Base-by-base conservation (phyloP, 2,113 vertebrate species). In the Oenanthe melanoleuca region DNA sequence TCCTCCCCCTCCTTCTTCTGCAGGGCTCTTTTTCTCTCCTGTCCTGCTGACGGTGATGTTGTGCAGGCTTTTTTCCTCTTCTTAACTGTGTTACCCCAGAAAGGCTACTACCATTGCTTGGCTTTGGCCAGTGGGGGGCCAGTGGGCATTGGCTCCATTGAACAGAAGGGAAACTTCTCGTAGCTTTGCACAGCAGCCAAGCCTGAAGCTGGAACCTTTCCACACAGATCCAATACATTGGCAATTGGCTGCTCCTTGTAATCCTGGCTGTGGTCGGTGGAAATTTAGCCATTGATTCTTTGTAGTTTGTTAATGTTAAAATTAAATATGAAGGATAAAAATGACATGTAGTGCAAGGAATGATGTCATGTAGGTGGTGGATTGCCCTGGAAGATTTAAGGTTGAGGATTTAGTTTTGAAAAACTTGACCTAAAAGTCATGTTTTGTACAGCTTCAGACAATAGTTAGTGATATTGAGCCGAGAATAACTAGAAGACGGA, bases 61-160 rank as follows among this genome's bases (percentile, higher is more conserved):
- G 42, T 42, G 33, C 23, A 64, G 37, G 9, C 0, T 42, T 14
- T 42, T 37, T 26, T 45, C 0, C 19, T 7, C 12, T 74, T 59
- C 69, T 69, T 21, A 63, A 12, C 19, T 4, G 1, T 53, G 24
- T 29, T 38, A 11, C 14, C 37, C 37, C 45, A 45, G 45, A n/a
- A n/a, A 12, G 7, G 7, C 6, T 50, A 4, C 9, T 23, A 29
- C 37, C 23, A 21, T 17, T 37, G 20, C 15, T 63, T 37, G 34
- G 24, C 7, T 12, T 31, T 56, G 31, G 53, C 29, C 24, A 34
- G 14, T 21, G 14, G 21, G 17, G 1, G 3, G 6, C 5, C 12
- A 22, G 23, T 1, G 6, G n/a, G 8, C 14, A 20, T 8, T 50
- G 34, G 15, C 23, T 64, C 15, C 19, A 1, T 1, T 3, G 19